Evolutionary conservation across 2,888 invertebrate species (phyloP), one percentile per base, ranked within the genome.

Genomic region (Cephus runcator): DNA sequence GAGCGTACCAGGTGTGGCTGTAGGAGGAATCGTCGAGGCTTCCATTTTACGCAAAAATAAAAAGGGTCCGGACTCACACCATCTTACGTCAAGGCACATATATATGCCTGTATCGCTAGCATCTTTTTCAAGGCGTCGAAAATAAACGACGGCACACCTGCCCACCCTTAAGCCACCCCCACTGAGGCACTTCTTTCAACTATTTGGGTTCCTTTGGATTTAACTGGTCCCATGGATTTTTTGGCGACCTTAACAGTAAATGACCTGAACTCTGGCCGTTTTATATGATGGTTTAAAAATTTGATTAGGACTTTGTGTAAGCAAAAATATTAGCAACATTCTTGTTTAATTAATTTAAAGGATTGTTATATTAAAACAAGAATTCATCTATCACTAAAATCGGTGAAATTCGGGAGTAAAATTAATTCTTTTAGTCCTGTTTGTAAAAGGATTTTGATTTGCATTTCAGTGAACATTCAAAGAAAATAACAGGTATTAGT

Each of bases 1-100:
- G 23, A 6, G 56, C 77, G 33, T 73, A 81, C 82, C 83, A 83
- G 83, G 83, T 83, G 82, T 81, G 56, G 79, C 56, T 80, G 75
- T 79, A 79, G 30, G 76, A 76, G 77, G 77, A 79, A 81, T 81
- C 76, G 76, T 79, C 77, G 77, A 79, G 71, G 71, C 82, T 80
- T 79, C 79, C 75, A 73, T 81, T 79, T 69, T 34, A 68, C 74
- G 81, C 79, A 79, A 82, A 82, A 82, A 80, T 81, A 79, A 77
- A 81, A 80, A 79, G 79, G 77, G 76, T 76, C 73, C 56, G 73
- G 30, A 71, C 23, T 71, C 69, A 69, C 73, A 79, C 69, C 74
- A 73, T 77, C 77, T 75, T 79, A 34, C 11, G 34, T 75, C 34
- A 34, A 34, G 75, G 40, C 73, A 56, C 40, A 74, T 12, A 33